These are phyloP conservation scores for Malurus melanocephalus DNA, from an alignment of 2,113 vertebrate species.

Conservation along the genomic window DNA sequence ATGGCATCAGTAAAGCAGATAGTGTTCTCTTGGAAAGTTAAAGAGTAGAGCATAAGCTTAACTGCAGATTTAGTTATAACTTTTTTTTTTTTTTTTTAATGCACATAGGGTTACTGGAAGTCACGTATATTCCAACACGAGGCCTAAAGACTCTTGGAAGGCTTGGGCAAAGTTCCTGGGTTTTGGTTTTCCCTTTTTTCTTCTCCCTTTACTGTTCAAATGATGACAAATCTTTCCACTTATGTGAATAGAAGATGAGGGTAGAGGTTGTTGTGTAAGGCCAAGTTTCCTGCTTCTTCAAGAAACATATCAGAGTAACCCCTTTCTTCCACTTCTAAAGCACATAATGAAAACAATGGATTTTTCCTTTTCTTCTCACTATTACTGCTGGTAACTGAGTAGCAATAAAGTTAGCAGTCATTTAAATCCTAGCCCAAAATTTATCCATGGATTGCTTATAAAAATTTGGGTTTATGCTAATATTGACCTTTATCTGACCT, in stretches of 20 bases:
- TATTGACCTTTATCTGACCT: not conserved
- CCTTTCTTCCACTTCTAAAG: not conserved
- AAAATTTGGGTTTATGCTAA: not conserved
- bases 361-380: not conserved
- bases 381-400: not conserved
- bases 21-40: not conserved
- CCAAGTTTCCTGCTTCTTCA: not conserved
- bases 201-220: not conserved
- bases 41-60: not conserved
- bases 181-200: rapidly evolving
- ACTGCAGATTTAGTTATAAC: not conserved
- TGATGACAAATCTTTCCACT: not conserved
- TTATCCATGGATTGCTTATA: not conserved
- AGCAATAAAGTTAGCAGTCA: not conserved
- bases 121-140: not conserved
- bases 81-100: not conserved
- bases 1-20: not conserved
- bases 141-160: not conserved
- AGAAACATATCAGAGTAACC: not conserved
- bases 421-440: not conserved
- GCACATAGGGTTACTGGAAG: not conserved
- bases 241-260: not conserved
- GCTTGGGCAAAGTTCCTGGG: not conserved
- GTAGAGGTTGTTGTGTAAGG: not conserved
- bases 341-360: not conserved